Conservation (phyloP, 2,797 vertebrate genomes). For the Spatula clypeata region DNA sequence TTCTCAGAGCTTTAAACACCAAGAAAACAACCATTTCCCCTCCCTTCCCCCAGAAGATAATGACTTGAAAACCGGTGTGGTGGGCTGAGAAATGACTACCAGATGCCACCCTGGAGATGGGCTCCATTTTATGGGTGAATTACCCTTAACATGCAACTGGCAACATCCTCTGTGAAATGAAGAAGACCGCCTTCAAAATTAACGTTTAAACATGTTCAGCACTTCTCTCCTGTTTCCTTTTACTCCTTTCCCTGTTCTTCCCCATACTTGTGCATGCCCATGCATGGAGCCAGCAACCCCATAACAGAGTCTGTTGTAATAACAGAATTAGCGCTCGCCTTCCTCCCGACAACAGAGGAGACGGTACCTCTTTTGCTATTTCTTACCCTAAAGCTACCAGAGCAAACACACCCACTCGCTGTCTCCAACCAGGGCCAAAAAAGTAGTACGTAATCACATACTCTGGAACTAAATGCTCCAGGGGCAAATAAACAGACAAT, state of each 20-base stretch:
- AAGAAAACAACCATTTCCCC: neutral
- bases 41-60: neutral
- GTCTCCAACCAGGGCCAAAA: conserved; percentile 47
- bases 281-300: neutral
- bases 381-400: conserved; percentile 57
- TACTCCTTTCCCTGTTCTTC: neutral
- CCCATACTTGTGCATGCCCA: neutral
- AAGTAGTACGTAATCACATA: conserved; percentile 23
- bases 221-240: neutral
- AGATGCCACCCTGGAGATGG: neutral
- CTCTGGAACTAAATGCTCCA: conserved; percentile 46
- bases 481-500: conserved; percentile 54
- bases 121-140: neutral
- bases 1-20: neutral
- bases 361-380: conserved; percentile 33
- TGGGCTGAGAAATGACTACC: neutral
- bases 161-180: neutral
- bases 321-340: conserved; percentile 5
- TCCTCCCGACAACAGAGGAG: conserved; percentile 25
- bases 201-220: neutral
- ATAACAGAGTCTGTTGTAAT: conserved; percentile 20
- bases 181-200: conserved; percentile 6
- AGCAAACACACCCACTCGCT: conserved; percentile 40
- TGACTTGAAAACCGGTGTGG: neutral
- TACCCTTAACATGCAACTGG: neutral